Base-by-base conservation (phyloP, 2,113 vertebrate genomes). In the Catagonus wagneri region DNA sequence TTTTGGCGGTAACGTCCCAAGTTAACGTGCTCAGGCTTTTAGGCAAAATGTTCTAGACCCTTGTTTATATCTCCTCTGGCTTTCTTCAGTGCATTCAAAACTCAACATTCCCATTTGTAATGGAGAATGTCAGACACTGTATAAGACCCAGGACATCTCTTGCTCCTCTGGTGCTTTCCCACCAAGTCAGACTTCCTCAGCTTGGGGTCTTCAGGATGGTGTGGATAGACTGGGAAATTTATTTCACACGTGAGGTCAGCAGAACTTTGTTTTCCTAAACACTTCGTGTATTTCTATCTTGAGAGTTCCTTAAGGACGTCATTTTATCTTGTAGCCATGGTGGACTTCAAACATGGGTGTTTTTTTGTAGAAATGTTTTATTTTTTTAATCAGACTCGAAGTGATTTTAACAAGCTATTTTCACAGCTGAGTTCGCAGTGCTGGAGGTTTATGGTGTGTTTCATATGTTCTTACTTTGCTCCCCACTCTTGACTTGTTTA, bases 381-480 rank as follows among this genome's bases (percentile, higher is more conserved):
- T 96, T 98, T 97, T 97, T 98, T 97, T 96, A 96, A 96, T 96
- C 88, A 89, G 96, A 90, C 90, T 63, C 8, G 36, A 93, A 69
- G 23, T 79, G 4, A 80, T 81, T 97, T 96, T 3, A 14, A 87
- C 83, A 65, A 87, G 89, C 63, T 97, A 20, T 97, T 98, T 98
- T 98, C 97, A 88, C 89, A 93, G 96, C 71, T 97, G 94, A 93
- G 50, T 68, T 63, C 94, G 71, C 54, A 36, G 80, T 63, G 89
- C 83, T 90, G 32, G 63, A 79, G 86, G 75, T 97, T 98, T 97
- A 95, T 84, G 52, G 96, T 65, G n/a, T 97, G 86, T 96, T 96
- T 84, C 25, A 0, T 94, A 19, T 56, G 61, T 95, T 65, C 50
- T 86, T 93, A 13, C 87, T 97, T 93, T 97, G 74, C 54, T 88